Conservation (phyloP, 2,113 vertebrate species). For the Heliornis fulica region DNA sequence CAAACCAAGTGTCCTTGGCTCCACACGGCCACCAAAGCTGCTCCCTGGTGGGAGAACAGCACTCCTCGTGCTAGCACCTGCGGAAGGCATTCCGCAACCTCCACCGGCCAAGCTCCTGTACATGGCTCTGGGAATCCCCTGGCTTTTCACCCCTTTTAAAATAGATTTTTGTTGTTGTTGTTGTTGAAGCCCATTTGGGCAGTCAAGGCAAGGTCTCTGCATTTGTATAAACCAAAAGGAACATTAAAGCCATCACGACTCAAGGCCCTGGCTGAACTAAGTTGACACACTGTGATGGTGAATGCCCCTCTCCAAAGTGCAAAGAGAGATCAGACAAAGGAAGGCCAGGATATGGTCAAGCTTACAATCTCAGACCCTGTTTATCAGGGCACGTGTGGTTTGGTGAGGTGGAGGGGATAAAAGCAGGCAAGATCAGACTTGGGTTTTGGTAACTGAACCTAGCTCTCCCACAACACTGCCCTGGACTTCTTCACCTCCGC, state of each 20-base stretch:
- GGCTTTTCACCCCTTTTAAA: not conserved
- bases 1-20: not conserved
- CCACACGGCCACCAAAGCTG: not conserved
- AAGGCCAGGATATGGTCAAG: not conserved
- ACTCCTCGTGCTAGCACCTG: not conserved
- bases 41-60: not conserved
- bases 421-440: not conserved
- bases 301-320: not conserved
- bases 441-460: not conserved
- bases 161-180: not conserved
- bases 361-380: not conserved
- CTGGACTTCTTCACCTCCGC: not conserved
- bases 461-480: accelerated
- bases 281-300: accelerated
- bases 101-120: not conserved
- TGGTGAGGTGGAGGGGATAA: not conserved
- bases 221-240: not conserved
- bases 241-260: not conserved
- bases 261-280: not conserved
- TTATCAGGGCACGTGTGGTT: not conserved
- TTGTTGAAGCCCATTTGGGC: not conserved
- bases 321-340: not conserved
- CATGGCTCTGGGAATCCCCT: not conserved
- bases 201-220: not conserved
- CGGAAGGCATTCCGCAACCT: not conserved